These are phyloP conservation scores for Notarius lentiginosus DNA, from an alignment of 2,113 vertebrate species.

Conservation along the genomic window DNA sequence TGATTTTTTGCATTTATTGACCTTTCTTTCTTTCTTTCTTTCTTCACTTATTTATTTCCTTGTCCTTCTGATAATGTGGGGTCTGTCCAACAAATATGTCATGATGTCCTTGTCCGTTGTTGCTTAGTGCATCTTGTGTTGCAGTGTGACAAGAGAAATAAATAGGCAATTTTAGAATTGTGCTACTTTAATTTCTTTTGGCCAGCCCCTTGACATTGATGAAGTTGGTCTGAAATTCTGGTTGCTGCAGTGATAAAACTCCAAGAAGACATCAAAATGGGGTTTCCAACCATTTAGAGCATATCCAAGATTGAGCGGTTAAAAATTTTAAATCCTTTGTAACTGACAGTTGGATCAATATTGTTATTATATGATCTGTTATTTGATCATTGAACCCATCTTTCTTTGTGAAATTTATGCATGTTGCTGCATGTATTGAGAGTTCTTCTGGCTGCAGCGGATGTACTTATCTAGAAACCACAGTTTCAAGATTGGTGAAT, in stretches of 20 bases:
- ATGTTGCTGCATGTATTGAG: background rate
- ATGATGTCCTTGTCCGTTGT: background rate
- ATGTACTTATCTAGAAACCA: background rate
- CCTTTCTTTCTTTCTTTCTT: background rate
- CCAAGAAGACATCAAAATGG: background rate
- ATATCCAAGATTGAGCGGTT: background rate
- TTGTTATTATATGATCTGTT: background rate
- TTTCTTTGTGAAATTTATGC: background rate
- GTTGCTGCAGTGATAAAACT: background rate
- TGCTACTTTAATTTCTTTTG: background rate
- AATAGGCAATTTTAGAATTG: background rate
- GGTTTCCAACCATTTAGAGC: background rate
- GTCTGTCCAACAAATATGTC: background rate
- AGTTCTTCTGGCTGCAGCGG: background rate
- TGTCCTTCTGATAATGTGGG: background rate
- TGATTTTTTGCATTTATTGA: background rate
- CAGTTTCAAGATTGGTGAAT: background rate
- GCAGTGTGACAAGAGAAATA: conserved; percentile 1
- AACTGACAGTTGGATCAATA: background rate
- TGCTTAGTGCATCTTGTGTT: background rate
- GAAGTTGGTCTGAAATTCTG: background rate
- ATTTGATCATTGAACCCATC: background rate
- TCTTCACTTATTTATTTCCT: background rate
- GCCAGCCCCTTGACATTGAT: conserved; percentile 1
- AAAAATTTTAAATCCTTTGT: background rate